Conservation (phyloP, 2,888 invertebrate genomes). For the Tridacna gigas region DNA sequence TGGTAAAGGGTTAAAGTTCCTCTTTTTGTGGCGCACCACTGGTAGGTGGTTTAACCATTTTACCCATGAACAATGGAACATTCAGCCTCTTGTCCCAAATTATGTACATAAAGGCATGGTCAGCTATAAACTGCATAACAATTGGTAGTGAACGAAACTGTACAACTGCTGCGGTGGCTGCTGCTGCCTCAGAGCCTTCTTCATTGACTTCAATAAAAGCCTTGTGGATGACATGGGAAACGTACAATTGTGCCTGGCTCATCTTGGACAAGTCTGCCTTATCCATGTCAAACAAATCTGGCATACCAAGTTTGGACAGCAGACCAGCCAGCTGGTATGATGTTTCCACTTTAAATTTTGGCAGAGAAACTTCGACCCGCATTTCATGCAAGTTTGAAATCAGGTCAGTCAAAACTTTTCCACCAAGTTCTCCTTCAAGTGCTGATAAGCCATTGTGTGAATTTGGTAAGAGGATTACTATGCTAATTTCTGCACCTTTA, state of each 20-base stretch:
- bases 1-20: slow-evolving; percentile 7
- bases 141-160: slow-evolving; percentile 48
- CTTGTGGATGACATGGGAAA: slow-evolving; percentile 81
- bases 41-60: slow-evolving; percentile 32
- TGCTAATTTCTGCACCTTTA: slow-evolving; percentile 72
- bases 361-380: slow-evolving; percentile 65
- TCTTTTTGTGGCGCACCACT: not conserved
- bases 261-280: slow-evolving; percentile 81
- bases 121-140: slow-evolving; percentile 63
- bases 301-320: slow-evolving; percentile 75
- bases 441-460: slow-evolving; percentile 68
- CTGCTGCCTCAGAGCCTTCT: slow-evolving; percentile 83
- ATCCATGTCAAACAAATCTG: slow-evolving; percentile 70
- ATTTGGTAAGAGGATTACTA: slow-evolving; percentile 80
- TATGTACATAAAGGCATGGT: slow-evolving; percentile 82
- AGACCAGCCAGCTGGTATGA: slow-evolving; percentile 65
- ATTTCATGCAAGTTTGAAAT: slow-evolving; percentile 22
- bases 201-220: slow-evolving; percentile 83
- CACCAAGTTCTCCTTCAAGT: slow-evolving; percentile 65
- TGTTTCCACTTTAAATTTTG: slow-evolving; percentile 76
- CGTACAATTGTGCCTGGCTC: slow-evolving; percentile 65
- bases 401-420: slow-evolving; percentile 17
- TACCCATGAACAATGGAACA: slow-evolving; percentile 69
- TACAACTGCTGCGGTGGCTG: slow-evolving; percentile 76
- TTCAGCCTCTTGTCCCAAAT: slow-evolving; percentile 70